Evolutionary conservation across 2,113 vertebrate genomes (phyloP).

Genomic region (Petroica traversi): DNA sequence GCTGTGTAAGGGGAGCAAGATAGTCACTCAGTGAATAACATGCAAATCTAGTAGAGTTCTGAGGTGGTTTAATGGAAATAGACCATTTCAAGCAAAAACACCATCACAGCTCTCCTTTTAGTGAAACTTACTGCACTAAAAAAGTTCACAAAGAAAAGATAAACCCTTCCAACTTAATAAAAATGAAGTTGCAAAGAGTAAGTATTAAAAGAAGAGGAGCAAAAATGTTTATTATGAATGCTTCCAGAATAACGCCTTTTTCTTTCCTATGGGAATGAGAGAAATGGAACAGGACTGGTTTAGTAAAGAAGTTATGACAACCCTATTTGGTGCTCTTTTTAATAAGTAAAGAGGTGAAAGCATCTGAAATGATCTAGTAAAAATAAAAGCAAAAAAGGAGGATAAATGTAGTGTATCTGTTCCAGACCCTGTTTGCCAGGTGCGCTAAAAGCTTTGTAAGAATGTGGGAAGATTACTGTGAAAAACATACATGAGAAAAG

Average conservation of each 20-base stretch:
- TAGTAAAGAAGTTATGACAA: not conserved
- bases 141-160: not conserved
- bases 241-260: not conserved
- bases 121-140: not conserved
- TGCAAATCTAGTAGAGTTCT: not conserved
- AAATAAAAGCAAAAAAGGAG: not conserved
- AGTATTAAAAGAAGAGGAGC: not conserved
- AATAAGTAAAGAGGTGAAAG: not conserved
- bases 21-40: not conserved
- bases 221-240: not conserved
- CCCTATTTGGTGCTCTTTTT: not conserved
- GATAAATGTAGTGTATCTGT: not conserved
- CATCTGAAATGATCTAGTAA: not conserved
- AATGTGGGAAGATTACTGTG: not conserved
- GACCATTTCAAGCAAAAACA: not conserved
- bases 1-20: not conserved
- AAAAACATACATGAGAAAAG: not conserved
- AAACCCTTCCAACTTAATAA: not conserved
- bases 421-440: not conserved
- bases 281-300: not conserved
- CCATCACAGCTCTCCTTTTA: not conserved
- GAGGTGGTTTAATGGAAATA: not conserved
- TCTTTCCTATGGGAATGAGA: not conserved
- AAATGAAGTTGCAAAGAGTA: not conserved
- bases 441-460: not conserved